phyloP scores from a whole-genome alignment of 2,888 invertebrate genomes.

The Brachylomia viminalis region DNA sequence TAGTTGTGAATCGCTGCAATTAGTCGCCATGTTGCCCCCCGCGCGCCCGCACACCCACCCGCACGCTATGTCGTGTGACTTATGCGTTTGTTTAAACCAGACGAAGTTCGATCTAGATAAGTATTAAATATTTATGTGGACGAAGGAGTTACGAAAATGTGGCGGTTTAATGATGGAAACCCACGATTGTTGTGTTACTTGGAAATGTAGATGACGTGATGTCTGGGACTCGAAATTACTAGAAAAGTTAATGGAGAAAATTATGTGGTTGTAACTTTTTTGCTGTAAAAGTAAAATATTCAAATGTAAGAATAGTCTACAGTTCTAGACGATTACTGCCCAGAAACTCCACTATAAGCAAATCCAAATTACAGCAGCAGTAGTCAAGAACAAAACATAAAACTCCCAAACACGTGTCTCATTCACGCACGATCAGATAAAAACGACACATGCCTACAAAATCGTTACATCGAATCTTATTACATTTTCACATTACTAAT shows the following conservation, averaged over 20 bases:
- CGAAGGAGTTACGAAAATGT: constrained; percentile 25
- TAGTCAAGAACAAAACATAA: constrained; percentile 22
- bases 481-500: constrained; percentile 63
- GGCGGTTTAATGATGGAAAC: constrained; percentile 10
- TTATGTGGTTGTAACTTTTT: constrained; percentile 12
- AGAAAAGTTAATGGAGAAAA: not conserved
- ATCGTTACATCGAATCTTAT: constrained; percentile 52
- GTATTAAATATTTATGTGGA: constrained; percentile 47
- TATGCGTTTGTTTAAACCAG: constrained; percentile 60
- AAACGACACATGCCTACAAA: constrained; percentile 28
- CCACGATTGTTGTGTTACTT: constrained; percentile 32
- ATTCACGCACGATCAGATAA: constrained; percentile 38
- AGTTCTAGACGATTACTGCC: not conserved
- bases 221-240: constrained; percentile 38
- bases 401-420: constrained; percentile 42
- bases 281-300: constrained; percentile 7
- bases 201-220: constrained; percentile 26
- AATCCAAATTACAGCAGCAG: constrained; percentile 12
- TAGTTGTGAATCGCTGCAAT: constrained; percentile 85
- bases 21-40: constrained; percentile 78
- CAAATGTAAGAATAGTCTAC: not conserved
- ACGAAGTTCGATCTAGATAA: constrained; percentile 61
- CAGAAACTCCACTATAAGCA: not conserved
- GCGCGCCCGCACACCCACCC: constrained; percentile 50
- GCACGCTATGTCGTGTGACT: constrained; percentile 60